Percentiles rank a stretch among this genome's conserved stretches.
Conservation (phyloP, 2,797 vertebrate genomes). For the Sus cebifrons region DNA sequence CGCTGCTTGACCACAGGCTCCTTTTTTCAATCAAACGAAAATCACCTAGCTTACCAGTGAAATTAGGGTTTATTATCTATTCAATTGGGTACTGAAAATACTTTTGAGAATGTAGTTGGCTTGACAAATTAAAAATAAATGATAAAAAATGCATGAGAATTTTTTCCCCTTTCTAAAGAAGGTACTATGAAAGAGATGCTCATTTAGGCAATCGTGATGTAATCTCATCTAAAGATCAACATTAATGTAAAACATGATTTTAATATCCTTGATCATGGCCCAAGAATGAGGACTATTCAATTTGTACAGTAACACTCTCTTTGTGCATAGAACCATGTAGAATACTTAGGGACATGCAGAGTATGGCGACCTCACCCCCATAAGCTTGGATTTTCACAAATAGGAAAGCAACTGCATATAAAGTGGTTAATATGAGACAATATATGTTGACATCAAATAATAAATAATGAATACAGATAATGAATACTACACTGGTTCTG, state of each 20-base stretch:
- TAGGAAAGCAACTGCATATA: not conserved
- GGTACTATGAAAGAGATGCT: constrained; percentile 40
- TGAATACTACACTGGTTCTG: not conserved
- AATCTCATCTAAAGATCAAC: constrained; percentile 63
- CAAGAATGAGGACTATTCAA: not conserved
- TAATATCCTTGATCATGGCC: not conserved
- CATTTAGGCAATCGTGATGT: not conserved
- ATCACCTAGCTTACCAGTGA: not conserved
- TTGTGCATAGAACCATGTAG: not conserved
- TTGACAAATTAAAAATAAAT: constrained; percentile 20
- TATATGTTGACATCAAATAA: not conserved
- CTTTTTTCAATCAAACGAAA: constrained; percentile 43
- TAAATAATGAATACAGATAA: too few species aligned
- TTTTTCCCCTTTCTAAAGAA: constrained; percentile 1
- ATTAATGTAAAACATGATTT: constrained; percentile 36
- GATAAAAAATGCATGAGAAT: constrained; percentile 47
- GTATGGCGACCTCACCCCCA: not conserved
- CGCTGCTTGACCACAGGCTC: not conserved
- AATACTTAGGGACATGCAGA: not conserved
- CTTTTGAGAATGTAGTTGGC: constrained; percentile 10
- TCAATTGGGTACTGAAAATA: not conserved
- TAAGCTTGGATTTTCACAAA: not conserved
- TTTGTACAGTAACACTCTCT: not conserved
- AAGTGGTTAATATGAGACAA: constrained; percentile 25
- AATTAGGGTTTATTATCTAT: not conserved